Base-by-base conservation (phyloP, 2,113 vertebrate species). In the Leptosomus discolor region DNA sequence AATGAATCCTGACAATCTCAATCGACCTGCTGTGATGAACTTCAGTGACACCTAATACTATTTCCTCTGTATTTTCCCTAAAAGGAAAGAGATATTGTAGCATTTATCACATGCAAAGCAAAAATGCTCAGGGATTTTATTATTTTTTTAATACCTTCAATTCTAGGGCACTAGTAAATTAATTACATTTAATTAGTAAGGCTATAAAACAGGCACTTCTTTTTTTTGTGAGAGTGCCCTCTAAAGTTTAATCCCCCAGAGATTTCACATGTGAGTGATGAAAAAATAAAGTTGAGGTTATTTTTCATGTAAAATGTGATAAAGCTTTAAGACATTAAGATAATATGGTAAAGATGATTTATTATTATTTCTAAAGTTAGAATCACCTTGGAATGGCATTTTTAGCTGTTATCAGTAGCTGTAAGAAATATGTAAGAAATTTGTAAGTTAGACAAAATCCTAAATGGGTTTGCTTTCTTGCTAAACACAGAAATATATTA, bases 161-260 rank as follows among this genome's bases (percentile, higher is more conserved):
- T 94, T 97, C 34, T 21, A 56, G 45, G n/a, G 27, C 10, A 20
- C 51, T 65, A 69, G 67, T 56, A 97, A 89, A 95, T 89, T 91
- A 97, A 97, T 97, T 97, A 70, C 34, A 84, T 97, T 97, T 97
- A 96, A 97, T 97, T 98, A 97, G 71, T 86, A 82, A 94, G 88
- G 64, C 85, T 86, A 32, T 95, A 88, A 96, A 94, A 97, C 58
- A 97, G 54, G 76, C 4, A 5, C 58, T 96, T 68, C 7, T 54
- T 91, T 95, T 13, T 60, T 93, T 94, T 94, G 41, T 53, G 27
- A 39, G 68, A 87, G 4, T 87, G 9, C 85, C 86, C 71, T 74
- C 64, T 92, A 27, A 89, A 94, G 63, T 95, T 90, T 94, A 95
- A 88, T 96, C 54, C 75, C 22, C 8, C 16, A 27, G 81, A 92